A percentile compares a stretch with the other conserved stretches of the same genome.
phyloP scores from a whole-genome alignment of 2,888 invertebrate species.

The Protonemura montana region DNA sequence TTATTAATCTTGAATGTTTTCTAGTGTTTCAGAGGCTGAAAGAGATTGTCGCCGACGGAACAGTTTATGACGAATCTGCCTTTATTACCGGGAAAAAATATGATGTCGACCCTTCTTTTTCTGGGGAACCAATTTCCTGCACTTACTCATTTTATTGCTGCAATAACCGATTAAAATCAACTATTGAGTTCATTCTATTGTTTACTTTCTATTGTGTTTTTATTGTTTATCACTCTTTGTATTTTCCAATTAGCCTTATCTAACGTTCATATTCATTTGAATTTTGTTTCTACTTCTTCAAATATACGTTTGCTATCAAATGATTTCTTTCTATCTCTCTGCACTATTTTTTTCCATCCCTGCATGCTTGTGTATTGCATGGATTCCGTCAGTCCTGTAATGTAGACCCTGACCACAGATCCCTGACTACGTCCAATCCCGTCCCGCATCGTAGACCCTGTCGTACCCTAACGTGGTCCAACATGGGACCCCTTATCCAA shows the following conservation, averaged over 20 bases:
- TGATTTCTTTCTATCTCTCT: too few species aligned
- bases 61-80: not conserved
- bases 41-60: not conserved
- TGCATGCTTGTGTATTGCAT: too few species aligned
- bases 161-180: not conserved
- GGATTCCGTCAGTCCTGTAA: too few species aligned
- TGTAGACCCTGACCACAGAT: too few species aligned
- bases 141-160: not conserved
- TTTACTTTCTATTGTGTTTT: not conserved
- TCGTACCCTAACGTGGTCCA: too few species aligned
- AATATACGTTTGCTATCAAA: too few species aligned
- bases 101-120: not conserved
- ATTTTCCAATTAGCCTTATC: not conserved
- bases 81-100: not conserved
- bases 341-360: too few species aligned
- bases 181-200: not conserved
- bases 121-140: not conserved
- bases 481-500: too few species aligned
- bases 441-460: too few species aligned
- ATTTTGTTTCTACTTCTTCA: too few species aligned
- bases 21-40: not conserved
- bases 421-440: too few species aligned
- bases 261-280: too few species aligned
- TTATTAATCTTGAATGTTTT: not conserved
- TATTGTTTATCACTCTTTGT: not conserved